phyloP scores from a whole-genome alignment of 2,797 vertebrate species.

The Hypotaenidia philippensis region DNA sequence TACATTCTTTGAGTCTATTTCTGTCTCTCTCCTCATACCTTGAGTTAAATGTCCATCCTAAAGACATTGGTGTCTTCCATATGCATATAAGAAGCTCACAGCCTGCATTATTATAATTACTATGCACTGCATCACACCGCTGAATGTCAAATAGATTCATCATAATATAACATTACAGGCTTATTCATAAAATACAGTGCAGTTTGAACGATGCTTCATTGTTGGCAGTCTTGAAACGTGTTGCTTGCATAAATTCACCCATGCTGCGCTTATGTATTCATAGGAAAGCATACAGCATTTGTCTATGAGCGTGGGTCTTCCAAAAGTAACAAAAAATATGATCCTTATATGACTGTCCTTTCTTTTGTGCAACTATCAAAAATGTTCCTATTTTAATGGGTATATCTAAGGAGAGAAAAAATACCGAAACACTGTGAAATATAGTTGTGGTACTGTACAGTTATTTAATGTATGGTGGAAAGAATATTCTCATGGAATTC shows the following conservation, averaged over 20 bases:
- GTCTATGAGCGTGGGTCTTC: slow-evolving; percentile 10
- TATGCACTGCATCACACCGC: slow-evolving; percentile 13
- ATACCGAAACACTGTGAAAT: not conserved
- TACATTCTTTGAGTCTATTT: slow-evolving; percentile 25
- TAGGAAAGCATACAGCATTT: slow-evolving; percentile 10
- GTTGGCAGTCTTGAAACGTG: slow-evolving; percentile 46
- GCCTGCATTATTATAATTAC: slow-evolving; percentile 30
- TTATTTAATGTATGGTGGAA: slow-evolving; percentile 9
- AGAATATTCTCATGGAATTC: not conserved
- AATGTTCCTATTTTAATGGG: not conserved
- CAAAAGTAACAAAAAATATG: not conserved
- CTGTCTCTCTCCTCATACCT: slow-evolving; percentile 44
- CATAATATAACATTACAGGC: slow-evolving; percentile 45
- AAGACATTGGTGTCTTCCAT: slow-evolving; percentile 55
- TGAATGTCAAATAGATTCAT: slow-evolving; percentile 57
- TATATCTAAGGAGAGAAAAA: not conserved
- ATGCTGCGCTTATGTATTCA: slow-evolving; percentile 46
- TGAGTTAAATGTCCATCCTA: slow-evolving; percentile 37
- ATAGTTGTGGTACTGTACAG: not conserved
- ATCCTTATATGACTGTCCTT: slow-evolving; percentile 15
- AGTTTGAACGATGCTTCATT: slow-evolving; percentile 44
- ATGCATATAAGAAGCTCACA: slow-evolving; percentile 27
- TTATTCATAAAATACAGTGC: slow-evolving; percentile 44
- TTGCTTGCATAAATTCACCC: slow-evolving; percentile 61
- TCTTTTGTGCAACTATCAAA: not conserved